These are phyloP conservation scores for Hypselothyrea guttata DNA, from an alignment of 2,888 invertebrate species.

Conservation along the genomic window DNA sequence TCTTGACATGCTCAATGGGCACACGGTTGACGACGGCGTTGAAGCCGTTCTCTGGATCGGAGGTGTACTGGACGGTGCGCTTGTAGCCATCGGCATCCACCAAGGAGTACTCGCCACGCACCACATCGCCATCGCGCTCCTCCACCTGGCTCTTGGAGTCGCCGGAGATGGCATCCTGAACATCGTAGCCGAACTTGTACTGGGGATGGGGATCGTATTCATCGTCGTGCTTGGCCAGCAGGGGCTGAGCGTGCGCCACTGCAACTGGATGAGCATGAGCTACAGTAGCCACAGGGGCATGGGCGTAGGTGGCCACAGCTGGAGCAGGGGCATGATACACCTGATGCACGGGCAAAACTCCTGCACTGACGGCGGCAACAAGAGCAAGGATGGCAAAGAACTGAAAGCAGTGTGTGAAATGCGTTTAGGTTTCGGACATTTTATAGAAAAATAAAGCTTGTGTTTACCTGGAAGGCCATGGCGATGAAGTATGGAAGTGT, in stretches of 20 bases:
- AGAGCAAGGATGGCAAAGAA: conserved; percentile 70
- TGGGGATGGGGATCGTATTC: conserved; percentile 80
- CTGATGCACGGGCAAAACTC: conserved; percentile 66
- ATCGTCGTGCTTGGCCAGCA: conserved; percentile 69
- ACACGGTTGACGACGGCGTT: conserved; percentile 79
- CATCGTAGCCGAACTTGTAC: conserved; percentile 80
- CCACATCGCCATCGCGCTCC: conserved; percentile 81
- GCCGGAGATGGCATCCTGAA: conserved; percentile 79
- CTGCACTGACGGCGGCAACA: conserved; percentile 71
- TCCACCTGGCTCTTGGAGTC: conserved; percentile 81
- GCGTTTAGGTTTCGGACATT: background rate
- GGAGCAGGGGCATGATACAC: conserved; percentile 54
- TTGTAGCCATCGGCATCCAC: conserved; percentile 81
- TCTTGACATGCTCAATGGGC: conserved; percentile 55
- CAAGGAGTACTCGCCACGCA: conserved; percentile 81
- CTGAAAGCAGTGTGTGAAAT: conserved; percentile 41
- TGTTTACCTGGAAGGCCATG: conserved; percentile 70
- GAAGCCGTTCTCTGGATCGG: conserved; percentile 80
- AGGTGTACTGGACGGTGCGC: conserved; percentile 80
- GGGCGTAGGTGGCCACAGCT: conserved; percentile 57
- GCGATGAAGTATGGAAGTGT: conserved; percentile 27
- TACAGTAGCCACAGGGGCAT: conserved; percentile 44
- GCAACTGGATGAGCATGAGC: conserved; percentile 53
- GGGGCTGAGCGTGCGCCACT: conserved; percentile 59
- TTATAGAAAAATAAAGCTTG: background rate